Base-by-base conservation (phyloP, 2,797 vertebrate species). In the Anguilla obscura region DNA sequence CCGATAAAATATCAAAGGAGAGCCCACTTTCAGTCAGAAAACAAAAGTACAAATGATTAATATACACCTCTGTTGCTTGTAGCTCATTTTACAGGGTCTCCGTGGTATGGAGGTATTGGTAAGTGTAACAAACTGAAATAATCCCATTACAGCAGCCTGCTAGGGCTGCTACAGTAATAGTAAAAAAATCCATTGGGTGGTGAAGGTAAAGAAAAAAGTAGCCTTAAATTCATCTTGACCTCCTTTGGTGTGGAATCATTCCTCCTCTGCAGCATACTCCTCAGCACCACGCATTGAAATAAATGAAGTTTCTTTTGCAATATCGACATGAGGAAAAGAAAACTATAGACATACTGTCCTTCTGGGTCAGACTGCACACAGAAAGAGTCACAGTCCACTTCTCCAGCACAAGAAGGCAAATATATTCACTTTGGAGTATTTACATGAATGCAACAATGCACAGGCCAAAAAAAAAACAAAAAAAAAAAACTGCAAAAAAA, bases 261-360 rank as follows among this genome's bases (percentile, higher is more conserved):
- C 79, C 16, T 40, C 36, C 36, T 79, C 50, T 12, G 18, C 24
- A 48, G 18, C 24, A 3, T 50, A n/a, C 5, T 24, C 45, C 45
- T 24, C n/a, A 50, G 79, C 79, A 82, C 40, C 45, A 10, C 2
- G 79, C n/a, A 1, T 12, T 27, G 63, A 69, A 50, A 82, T 10
- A 24, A 82, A 21, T 48, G 79, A 50, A 80, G n/a, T 0, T 80
- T 80, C 76, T 45, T 6, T 48, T 45, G 36, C 50, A n/a, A 82
- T 82, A 2, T 50, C 40, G 4, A 16, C 45, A 80, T 1, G 1
- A 48, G 21, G 9, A 82, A 33, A 76, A 5, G 3, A 79, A 21
- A 14, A n/a, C 18, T n/a, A 82, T 24, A 82, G 18, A 50, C 88
- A 66, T 8, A n/a, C 24, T 27, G n/a, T 91, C 90, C 93, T 89